Conservation (phyloP, 2,888 invertebrate species). For the Seira musarum region DNA sequence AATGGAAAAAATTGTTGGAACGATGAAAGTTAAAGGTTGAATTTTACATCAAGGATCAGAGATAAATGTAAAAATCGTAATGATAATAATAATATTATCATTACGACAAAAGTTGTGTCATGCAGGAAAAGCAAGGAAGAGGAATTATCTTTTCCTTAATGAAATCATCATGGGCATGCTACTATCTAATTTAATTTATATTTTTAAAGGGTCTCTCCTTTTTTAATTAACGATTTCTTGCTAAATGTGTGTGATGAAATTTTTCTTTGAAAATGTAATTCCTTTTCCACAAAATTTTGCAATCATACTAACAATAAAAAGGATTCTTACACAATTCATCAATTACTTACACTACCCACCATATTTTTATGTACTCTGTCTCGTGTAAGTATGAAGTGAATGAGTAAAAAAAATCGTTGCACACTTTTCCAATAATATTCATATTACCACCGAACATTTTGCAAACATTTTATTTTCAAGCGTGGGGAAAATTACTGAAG, state of each 20-base stretch:
- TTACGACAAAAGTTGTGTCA: conserved; percentile 27
- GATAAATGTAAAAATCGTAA: conserved; percentile 20
- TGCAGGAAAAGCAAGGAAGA: conserved; percentile 44
- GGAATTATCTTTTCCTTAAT: conserved; percentile 52
- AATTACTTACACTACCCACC: no score
- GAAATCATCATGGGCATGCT: conserved; percentile 32
- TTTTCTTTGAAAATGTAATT: no score
- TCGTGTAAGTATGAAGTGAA: no score
- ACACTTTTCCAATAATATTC: no score
- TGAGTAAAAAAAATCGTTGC: no score
- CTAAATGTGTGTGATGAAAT: neutral
- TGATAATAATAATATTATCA: conserved; percentile 26
- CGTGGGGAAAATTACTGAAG: no score
- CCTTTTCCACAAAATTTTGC: no score
- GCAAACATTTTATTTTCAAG: no score
- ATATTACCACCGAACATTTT: no score
- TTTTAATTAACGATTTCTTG: conserved; percentile 10
- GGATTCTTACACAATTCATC: no score
- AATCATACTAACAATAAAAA: no score
- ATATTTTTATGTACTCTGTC: no score
- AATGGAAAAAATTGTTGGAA: conserved; percentile 23
- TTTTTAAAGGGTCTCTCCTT: neutral
- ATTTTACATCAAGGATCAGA: neutral
- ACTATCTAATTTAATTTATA: conserved; percentile 13
- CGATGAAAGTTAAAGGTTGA: conserved; percentile 2